Conservation (phyloP, 2,888 invertebrate species). For the Cacoxenus indagator region DNA sequence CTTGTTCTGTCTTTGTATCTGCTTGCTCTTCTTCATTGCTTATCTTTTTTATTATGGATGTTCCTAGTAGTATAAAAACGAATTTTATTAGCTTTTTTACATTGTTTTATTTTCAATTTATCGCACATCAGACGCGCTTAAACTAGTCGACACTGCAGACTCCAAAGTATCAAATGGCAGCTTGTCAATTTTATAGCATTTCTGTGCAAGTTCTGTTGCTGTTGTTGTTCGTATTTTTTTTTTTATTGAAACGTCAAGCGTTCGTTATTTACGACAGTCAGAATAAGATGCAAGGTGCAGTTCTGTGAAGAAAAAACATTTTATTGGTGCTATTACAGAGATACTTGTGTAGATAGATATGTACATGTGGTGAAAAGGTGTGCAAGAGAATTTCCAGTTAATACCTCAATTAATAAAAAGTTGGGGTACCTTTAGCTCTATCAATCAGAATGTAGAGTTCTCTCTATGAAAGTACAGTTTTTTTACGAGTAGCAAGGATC, state of each 20-base stretch:
- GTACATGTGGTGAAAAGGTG: background rate
- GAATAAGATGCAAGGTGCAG: conserved; percentile 63
- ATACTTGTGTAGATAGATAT: background rate
- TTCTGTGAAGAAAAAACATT: conserved; percentile 39
- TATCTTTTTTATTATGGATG: background rate
- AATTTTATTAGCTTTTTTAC: conserved; percentile 15
- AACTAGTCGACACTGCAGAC: background rate
- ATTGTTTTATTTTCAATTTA: conserved; percentile 15
- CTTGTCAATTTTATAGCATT: conserved; percentile 60
- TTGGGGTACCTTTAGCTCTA: too few relatives aligned
- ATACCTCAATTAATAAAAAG: too few relatives aligned
- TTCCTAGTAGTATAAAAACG: background rate
- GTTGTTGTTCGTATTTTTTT: conserved; percentile 22
- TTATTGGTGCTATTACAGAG: conserved; percentile 4
- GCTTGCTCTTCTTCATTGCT: background rate
- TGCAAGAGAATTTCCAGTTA: too few relatives aligned
- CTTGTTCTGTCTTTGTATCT: background rate
- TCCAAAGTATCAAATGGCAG: conserved; percentile 39
- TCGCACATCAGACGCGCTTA: conserved; percentile 1
- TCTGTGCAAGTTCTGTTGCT: conserved; percentile 40
- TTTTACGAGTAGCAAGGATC: too few relatives aligned
- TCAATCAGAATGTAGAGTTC: too few relatives aligned
- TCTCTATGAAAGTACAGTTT: too few relatives aligned
- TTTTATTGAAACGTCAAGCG: conserved; percentile 48
- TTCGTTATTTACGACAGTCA: conserved; percentile 54